Evolutionary conservation across 2,113 vertebrate genomes (phyloP).

Genomic region (Lophius piscatorius): DNA sequence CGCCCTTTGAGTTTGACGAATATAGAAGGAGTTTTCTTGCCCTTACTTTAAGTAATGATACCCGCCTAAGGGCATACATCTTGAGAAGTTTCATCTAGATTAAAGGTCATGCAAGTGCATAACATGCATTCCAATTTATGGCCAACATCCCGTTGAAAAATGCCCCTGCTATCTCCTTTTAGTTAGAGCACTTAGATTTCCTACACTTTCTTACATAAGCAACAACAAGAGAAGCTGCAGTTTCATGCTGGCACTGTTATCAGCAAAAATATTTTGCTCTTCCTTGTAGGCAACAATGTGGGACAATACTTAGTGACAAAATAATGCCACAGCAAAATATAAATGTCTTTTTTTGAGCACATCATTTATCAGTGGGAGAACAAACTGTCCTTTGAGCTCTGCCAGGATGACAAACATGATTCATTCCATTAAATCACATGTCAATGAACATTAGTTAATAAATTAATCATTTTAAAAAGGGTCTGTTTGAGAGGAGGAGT

Average conservation of each 20-base stretch:
- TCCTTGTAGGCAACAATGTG: too few relatives aligned
- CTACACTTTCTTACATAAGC: too few relatives aligned
- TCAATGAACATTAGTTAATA: constrained; percentile 54
- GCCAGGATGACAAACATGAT: constrained; percentile 45
- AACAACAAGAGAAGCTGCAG: too few relatives aligned
- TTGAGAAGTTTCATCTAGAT: constrained; percentile 35
- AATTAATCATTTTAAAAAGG: constrained; percentile 43
- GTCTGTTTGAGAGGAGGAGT: constrained; percentile 15
- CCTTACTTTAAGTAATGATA: constrained; percentile 40
- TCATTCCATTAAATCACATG: constrained; percentile 50
- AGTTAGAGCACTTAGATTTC: not conserved
- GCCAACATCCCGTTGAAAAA: constrained; percentile 17
- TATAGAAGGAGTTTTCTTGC: constrained; percentile 29
- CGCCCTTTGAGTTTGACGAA: constrained; percentile 29
- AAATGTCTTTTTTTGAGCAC: too few relatives aligned
- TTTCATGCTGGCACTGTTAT: too few relatives aligned
- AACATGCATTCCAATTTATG: constrained; percentile 13
- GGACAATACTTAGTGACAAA: too few relatives aligned
- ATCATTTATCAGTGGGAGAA: constrained; percentile 26
- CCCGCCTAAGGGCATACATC: constrained; percentile 40
- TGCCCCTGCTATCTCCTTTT: not conserved
- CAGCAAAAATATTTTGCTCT: too few relatives aligned
- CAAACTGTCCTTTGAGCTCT: constrained; percentile 24
- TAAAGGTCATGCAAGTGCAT: constrained; percentile 32
- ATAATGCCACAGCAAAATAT: too few relatives aligned